Percentiles rank a stretch among this genome's conserved stretches.
These are phyloP conservation scores for Parnassius glacialis DNA, from an alignment of 2,888 invertebrate species.

Conservation along the genomic window DNA sequence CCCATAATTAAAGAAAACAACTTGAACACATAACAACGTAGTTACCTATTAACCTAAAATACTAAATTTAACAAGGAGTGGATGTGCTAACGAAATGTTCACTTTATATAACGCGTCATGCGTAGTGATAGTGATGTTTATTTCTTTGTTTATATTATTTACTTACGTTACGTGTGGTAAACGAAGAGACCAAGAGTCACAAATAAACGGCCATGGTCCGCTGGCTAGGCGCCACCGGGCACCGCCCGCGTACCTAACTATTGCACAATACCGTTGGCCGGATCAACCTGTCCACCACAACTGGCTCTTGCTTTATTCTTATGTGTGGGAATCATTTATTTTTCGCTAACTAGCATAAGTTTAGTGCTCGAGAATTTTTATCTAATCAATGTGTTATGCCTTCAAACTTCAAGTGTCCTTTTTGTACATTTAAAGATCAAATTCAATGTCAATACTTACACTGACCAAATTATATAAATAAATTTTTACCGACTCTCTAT, in stretches of 20 bases:
- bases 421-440: conserved; percentile 6
- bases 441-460: conserved; percentile 7
- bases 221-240: conserved; percentile 46
- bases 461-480: too few species aligned
- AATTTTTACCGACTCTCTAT: too few species aligned
- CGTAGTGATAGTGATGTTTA: not conserved
- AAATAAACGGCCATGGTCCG: conserved; percentile 49
- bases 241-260: conserved; percentile 30
- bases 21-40: too few species aligned
- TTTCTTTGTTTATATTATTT: conserved; percentile 8
- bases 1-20: too few species aligned
- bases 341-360: not conserved
- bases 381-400: conserved; percentile 12
- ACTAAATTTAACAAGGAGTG: too few species aligned
- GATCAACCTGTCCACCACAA: conserved; percentile 17
- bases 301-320: conserved; percentile 6
- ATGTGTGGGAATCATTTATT: conserved; percentile 16
- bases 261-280: conserved; percentile 38
- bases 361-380: too few species aligned
- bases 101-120: not conserved
- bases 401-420: not conserved
- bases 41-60: too few species aligned
- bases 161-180: conserved; percentile 21
- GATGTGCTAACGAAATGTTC: too few species aligned
- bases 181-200: conserved; percentile 32